Evolutionary conservation across 2,888 invertebrate genomes (phyloP).

Genomic region (Drosophila yooni): DNA sequence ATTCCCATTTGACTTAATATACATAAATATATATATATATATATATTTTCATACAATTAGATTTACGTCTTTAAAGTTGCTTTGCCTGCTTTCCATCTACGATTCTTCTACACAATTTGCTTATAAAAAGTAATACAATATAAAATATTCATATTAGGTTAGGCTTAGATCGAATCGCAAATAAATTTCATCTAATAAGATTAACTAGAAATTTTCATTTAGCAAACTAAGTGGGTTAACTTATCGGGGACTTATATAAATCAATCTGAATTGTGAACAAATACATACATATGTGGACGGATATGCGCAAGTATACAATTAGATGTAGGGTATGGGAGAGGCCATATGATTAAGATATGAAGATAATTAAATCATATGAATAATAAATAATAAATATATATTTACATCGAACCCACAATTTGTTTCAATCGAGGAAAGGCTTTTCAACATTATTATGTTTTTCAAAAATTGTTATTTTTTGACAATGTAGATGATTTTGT

Average conservation of each 20-base stretch:
- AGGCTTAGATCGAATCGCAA: slow-evolving; percentile 50
- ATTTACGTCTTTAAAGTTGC: slow-evolving; percentile 78
- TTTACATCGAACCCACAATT: slow-evolving; percentile 40
- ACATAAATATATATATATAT: slow-evolving; percentile 68
- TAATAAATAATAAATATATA: slow-evolving; percentile 25
- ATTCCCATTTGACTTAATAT: slow-evolving; percentile 77
- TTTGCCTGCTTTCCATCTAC: slow-evolving; percentile 71
- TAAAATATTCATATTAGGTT: slow-evolving; percentile 50
- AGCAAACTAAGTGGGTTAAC: slow-evolving; percentile 23
- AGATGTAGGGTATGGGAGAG: slow-evolving; percentile 42
- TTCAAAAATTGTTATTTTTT: slow-evolving; percentile 8
- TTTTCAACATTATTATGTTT: slow-evolving; percentile 9
- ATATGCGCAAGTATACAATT: slow-evolving; percentile 72
- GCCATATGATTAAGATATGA: neutral
- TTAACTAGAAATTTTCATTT: slow-evolving; percentile 65
- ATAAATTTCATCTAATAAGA: slow-evolving; percentile 72
- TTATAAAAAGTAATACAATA: slow-evolving; percentile 60
- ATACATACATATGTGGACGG: slow-evolving; percentile 68
- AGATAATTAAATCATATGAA: neutral
- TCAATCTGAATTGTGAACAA: slow-evolving; percentile 42
- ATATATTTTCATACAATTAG: slow-evolving; percentile 75
- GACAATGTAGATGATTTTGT: slow-evolving; percentile 55
- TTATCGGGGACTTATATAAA: slow-evolving; percentile 1
- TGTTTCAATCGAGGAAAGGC: slow-evolving; percentile 19
- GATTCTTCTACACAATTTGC: slow-evolving; percentile 63